Conservation (phyloP, 2,113 vertebrate species). For the Casuarius casuarius region DNA sequence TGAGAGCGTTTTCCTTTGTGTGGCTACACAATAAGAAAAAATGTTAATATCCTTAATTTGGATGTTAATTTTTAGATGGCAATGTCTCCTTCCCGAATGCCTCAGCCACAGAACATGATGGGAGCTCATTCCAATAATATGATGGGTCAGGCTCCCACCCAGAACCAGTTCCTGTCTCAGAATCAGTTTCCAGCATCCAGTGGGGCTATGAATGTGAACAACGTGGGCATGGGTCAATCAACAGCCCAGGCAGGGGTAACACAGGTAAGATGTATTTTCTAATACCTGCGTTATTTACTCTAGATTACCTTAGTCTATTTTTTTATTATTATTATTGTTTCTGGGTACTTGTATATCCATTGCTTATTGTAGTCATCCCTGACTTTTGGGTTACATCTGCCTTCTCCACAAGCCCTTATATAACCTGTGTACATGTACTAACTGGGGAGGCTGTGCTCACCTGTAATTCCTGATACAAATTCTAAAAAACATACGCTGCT, state of each 20-base stretch:
- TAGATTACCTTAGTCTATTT: neutral
- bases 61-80: slow-evolving; percentile 84
- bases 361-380: neutral
- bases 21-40: neutral
- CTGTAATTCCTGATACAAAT: neutral
- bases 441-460: neutral
- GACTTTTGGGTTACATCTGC: neutral
- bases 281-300: neutral
- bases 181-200: slow-evolving; percentile 85
- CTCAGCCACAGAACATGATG: slow-evolving; percentile 90
- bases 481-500: neutral
- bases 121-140: slow-evolving; percentile 87
- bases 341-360: neutral
- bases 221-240: slow-evolving; percentile 83
- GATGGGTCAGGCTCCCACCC: slow-evolving; percentile 85
- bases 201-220: slow-evolving; percentile 89
- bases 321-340: neutral
- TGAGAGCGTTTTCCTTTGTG: neutral
- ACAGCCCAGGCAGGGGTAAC: slow-evolving; percentile 82
- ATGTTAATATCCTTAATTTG: neutral
- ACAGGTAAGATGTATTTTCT: slow-evolving; percentile 81
- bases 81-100: slow-evolving; percentile 94
- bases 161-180: slow-evolving; percentile 91
- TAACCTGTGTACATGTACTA: neutral
- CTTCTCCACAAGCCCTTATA: neutral